Base-by-base conservation (phyloP, 1,140 invertebrate species). In the Manduca sexta region DNA sequence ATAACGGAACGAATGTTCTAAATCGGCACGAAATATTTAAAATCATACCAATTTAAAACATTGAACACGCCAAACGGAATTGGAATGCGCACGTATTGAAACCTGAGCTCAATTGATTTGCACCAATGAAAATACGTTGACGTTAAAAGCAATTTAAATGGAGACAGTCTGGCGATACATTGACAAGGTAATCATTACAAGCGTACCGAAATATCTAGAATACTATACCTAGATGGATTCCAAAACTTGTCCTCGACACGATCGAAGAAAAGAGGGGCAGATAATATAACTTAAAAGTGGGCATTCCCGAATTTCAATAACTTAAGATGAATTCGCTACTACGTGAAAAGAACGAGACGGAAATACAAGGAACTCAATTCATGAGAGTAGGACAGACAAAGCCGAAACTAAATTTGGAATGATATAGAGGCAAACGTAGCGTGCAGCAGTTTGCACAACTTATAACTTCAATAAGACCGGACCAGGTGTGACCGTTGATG, bases 401-500 rank as follows among this genome's bases (percentile, higher is more conserved):
- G 41, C 21, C 49, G 45, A 64, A 43, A 62, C 56, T 64, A 67
- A 64, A 73, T 67, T 64, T 62, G 57, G 52, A 60, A 74, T 64
- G 54, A 72, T 62, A 61, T 56, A 57, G 56, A 61, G 49, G 34
- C 33, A 40, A 40, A 46, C 45, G 45, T 29, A 39, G 37, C 45
- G 60, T 39, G 52, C 31, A 59, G 60, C 69, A 73, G 72, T 79
- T 79, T 74, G 75, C 68, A 73, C 71, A 79, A 81, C 74, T 84
- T 82, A 84, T 78, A 82, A 79, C 71, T 74, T 73, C 78, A 82
- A 84, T 84, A 84, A 80, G 68, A 62, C 34, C 47, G 66, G 66
- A 55, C 65, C 80, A 84, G 80, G 80, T 84, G 80, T 59, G 73
- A 69, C 69, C 64, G 69, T 39, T 45, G 49, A 52, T 52, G 52